Base-by-base conservation (phyloP, 1,140 invertebrate genomes). In the Psilanteris sp. region DNA sequence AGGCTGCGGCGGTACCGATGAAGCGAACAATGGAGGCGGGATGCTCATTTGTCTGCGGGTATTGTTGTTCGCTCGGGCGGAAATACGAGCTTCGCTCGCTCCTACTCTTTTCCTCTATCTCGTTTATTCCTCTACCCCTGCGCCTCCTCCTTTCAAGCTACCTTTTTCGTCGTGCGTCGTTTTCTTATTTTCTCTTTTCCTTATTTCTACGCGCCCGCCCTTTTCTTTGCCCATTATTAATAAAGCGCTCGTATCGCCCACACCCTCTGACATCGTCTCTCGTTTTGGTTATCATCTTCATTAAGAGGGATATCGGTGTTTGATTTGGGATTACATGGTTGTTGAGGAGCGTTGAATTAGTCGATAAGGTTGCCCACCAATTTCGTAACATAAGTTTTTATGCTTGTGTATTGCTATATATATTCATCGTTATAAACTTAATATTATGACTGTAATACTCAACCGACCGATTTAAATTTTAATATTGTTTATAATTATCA, bases 21-120 rank as follows among this genome's bases (percentile, higher is more conserved):
- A 78, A 82, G 77, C 80, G 82, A 87, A 87, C 85, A 87, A 87
- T 87, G 83, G 81, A 87, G 85, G 86, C 85, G 85, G 87, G 85
- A 87, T 87, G 87, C 85, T 87, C 87, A 88, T 88, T 87, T 88
- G 87, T 88, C 86, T 87, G 85, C 83, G 81, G 80, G 85, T 82
- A 88, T 88, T 87, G 85, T 87, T 88, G 84, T 81, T 83, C 79
- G 81, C 76, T 79, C 85, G 79, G 79, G 79, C 81, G 81, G 87
- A 87, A 86, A 87, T 81, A 85, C 84, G 85, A 88, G 85, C 83
- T 76, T 61, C 67, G 59, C 79, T 78, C 50, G 76, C 67, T 43
- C 54, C 39, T 54, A 48, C 46, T 72, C 76, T 67, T 66, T 59
- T 55, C 29, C 52, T 73, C 37, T 59, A 32, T 61, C 66, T 61